Percentiles rank a stretch among this genome's conserved stretches.
Conservation (phyloP, 1,140 invertebrate species). For the Leptinotarsa defecta region DNA sequence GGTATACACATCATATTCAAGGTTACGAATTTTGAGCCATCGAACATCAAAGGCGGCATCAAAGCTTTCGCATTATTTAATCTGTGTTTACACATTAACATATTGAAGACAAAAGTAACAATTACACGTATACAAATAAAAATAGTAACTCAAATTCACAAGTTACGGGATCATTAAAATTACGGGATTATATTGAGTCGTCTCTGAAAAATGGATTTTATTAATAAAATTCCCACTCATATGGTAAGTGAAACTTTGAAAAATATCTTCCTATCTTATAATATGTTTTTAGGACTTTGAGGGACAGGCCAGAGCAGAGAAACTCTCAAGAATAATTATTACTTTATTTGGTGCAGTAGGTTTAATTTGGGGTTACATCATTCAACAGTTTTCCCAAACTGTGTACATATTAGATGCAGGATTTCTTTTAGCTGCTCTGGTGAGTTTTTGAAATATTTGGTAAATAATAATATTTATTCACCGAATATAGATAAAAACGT, state of each 20-base stretch:
- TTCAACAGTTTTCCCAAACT: conserved; percentile 94
- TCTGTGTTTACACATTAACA: too few species aligned
- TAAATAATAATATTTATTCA: too few species aligned
- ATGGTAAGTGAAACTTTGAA: conserved; percentile 58
- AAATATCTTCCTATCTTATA: conserved; percentile 16
- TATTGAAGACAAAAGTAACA: too few species aligned
- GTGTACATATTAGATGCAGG: conserved; percentile 91
- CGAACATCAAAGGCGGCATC: too few species aligned
- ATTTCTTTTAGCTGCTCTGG: conserved; percentile 81
- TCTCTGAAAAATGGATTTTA: conserved; percentile 49
- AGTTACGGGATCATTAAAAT: too few species aligned
- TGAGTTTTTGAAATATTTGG: conserved; percentile 58
- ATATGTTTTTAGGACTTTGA: conserved; percentile 77
- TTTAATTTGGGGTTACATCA: conserved; percentile 88
- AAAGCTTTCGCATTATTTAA: too few species aligned
- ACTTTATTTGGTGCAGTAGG: conserved; percentile 87
- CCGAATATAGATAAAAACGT: too few species aligned
- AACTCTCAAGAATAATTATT: conserved; percentile 85
- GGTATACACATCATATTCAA: too few species aligned
- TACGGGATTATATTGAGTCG: neutral
- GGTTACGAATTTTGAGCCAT: too few species aligned
- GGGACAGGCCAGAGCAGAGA: conserved; percentile 87
- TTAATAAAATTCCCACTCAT: conserved; percentile 63
- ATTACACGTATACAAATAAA: too few species aligned
- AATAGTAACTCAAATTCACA: too few species aligned